These are phyloP conservation scores for Chiridota heheva DNA, from an alignment of 35 echinoderm and acorn worm species.

Conservation along the genomic window DNA sequence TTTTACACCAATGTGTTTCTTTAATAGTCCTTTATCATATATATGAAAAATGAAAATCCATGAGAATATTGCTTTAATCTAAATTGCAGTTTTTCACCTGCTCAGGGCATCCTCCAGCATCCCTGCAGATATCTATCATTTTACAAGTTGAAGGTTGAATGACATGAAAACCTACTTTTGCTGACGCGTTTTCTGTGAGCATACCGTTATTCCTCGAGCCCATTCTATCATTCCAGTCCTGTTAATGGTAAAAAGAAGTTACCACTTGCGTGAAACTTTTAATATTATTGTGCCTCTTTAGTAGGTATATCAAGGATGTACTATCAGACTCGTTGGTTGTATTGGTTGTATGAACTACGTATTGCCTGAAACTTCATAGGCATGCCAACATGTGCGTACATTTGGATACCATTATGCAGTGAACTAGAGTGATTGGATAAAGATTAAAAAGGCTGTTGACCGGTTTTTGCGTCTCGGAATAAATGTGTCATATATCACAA, in stretches of 20 bases:
- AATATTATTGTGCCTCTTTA: not conserved
- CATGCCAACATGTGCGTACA: not conserved
- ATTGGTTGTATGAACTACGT: not conserved
- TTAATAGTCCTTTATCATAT: too few relatives aligned
- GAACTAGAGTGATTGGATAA: too few relatives aligned
- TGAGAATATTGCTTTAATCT: too few relatives aligned
- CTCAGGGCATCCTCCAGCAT: too few relatives aligned
- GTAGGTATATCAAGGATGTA: not conserved
- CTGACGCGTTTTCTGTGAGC: constrained; percentile 15
- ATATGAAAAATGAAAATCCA: too few relatives aligned
- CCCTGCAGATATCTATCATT: too few relatives aligned
- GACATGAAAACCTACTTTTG: constrained; percentile 13
- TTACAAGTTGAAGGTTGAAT: too few relatives aligned
- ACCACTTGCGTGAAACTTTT: not conserved
- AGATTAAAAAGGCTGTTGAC: too few relatives aligned
- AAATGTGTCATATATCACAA: too few relatives aligned
- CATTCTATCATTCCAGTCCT: constrained; percentile 82
- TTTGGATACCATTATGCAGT: not conserved
- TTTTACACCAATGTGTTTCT: too few relatives aligned
- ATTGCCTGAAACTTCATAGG: not conserved
- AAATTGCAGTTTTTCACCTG: too few relatives aligned
- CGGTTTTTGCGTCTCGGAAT: too few relatives aligned
- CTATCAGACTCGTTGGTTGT: not conserved
- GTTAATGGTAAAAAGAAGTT: not conserved
- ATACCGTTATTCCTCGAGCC: constrained; percentile 68